Evolutionary conservation across 2,797 vertebrate genomes (phyloP).

Genomic region (Coranthus polyacanthus): DNA sequence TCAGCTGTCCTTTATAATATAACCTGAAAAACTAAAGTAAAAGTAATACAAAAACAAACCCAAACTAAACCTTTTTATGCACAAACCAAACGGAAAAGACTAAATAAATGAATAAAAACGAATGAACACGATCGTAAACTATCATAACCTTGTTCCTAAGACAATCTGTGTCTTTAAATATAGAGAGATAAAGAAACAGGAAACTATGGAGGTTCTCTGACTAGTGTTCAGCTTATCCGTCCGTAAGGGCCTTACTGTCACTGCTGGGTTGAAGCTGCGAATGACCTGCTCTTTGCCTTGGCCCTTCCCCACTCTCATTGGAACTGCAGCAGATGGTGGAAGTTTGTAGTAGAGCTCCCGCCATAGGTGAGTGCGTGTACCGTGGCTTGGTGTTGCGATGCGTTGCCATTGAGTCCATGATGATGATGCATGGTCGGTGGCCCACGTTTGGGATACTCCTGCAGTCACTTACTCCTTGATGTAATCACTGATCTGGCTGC

Average conservation of each 20-base stretch:
- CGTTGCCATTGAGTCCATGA: conserved; percentile 69
- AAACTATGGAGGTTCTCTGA: no score
- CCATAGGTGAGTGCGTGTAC: conserved; percentile 85
- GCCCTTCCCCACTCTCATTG: conserved; percentile 66
- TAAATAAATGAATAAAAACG: no score
- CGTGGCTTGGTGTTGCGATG: conserved; percentile 74
- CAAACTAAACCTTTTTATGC: no score
- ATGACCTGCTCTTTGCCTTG: conserved; percentile 86
- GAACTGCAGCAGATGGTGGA: conserved; percentile 90
- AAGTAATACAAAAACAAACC: no score
- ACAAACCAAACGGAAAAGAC: no score
- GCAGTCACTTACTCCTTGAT: conserved; percentile 71
- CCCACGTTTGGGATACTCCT: conserved; percentile 74
- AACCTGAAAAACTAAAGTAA: no score
- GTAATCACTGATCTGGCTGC: conserved; percentile 71
- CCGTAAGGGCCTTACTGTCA: conserved; percentile 43
- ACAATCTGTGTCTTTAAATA: neutral
- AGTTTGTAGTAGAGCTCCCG: conserved; percentile 85
- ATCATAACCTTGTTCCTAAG: no score
- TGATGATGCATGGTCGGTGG: conserved; percentile 74
- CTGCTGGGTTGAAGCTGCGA: conserved; percentile 57
- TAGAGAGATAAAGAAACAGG: neutral
- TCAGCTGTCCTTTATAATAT: no score
- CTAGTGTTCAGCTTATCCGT: conserved; percentile 2
- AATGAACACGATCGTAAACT: no score